phyloP scores from a whole-genome alignment of 2,113 vertebrate genomes.

The Murina feae region DNA sequence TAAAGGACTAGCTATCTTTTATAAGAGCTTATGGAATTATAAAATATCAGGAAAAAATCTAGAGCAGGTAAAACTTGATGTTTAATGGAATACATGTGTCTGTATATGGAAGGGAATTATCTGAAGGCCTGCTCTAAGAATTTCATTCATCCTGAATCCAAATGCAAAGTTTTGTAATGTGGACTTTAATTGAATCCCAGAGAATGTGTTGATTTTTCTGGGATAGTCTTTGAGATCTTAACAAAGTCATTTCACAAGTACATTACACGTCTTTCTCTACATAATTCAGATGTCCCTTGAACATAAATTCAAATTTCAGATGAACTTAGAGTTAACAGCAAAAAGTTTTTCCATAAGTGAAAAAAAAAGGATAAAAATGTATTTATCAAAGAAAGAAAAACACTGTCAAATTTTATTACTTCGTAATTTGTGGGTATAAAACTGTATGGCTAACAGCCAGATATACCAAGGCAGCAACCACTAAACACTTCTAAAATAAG shows the following conservation, averaged over 20 bases:
- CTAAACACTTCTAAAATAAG: conserved; percentile 26
- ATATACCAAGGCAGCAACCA: not conserved
- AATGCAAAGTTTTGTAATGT: conserved; percentile 10
- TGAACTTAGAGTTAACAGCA: conserved; percentile 25
- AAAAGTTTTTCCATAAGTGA: conserved; percentile 11
- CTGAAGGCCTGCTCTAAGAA: not conserved
- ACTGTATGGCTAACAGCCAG: not conserved
- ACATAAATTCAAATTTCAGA: conserved; percentile 35
- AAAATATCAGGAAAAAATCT: not conserved
- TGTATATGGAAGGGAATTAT: not conserved
- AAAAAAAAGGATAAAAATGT: conserved; percentile 11
- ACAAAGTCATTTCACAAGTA: not conserved
- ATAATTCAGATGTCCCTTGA: not conserved
- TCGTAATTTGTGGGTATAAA: not conserved
- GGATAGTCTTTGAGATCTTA: not conserved
- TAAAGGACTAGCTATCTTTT: not conserved
- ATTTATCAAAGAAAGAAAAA: conserved; percentile 39
- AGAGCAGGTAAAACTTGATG: not conserved
- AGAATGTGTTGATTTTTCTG: conserved; percentile 17
- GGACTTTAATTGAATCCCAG: not conserved
- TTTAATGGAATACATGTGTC: not conserved
- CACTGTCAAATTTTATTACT: not conserved
- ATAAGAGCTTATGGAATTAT: not conserved
- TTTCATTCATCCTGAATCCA: not conserved
- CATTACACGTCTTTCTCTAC: not conserved